Evolutionary conservation across 1,140 invertebrate species (phyloP), one percentile per base, ranked within the genome.

Genomic region (Papilio dardanus): DNA sequence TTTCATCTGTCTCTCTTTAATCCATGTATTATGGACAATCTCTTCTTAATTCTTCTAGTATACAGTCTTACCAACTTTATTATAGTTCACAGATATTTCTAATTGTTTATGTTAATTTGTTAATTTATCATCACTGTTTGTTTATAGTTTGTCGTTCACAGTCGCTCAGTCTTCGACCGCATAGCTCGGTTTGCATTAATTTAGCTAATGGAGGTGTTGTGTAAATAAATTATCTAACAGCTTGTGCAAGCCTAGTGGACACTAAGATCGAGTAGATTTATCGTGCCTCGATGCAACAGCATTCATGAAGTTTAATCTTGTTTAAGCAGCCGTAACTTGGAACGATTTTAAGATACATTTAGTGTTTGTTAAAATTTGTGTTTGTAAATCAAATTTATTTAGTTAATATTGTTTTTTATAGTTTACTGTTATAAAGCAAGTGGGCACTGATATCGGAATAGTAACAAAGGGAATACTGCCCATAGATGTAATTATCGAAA

Each of bases 221-320:
- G 69, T 31, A 50, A 71, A 71, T 71, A 71, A 71, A 71, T 71
- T 50, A 71, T 50, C 46, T 71, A 69, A 71, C 69, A 42, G 21
- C 69, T 71, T 71, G 28, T 31, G 28, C 69, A 35, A 71, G 42
- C 42, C 37, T 50, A 71, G 69, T 50, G 24, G 12, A 46, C 21
- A 62, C 54, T 62, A 62, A 69, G 69, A 71, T 71, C 24, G 28
- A 1, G 37, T 16, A 42, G 30, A 50, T 71, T 50, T 71, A 71
- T 71, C 28, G 69, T 71, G 3, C 21, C 37, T 31, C 40, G 42
- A 42, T 46, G 40, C 37, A 21, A 37, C 12, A 3, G 24, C 54
- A 28, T 1, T 10, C 54, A 62, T 62, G 8, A 62, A 30, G 54
- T 62, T 62, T 62, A 62, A 62, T 62, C 54, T 62, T 28, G 24